Percentiles rank a stretch among this genome's conserved stretches.
Conservation (phyloP, 2,888 invertebrate genomes). For the Clunio marinus region DNA sequence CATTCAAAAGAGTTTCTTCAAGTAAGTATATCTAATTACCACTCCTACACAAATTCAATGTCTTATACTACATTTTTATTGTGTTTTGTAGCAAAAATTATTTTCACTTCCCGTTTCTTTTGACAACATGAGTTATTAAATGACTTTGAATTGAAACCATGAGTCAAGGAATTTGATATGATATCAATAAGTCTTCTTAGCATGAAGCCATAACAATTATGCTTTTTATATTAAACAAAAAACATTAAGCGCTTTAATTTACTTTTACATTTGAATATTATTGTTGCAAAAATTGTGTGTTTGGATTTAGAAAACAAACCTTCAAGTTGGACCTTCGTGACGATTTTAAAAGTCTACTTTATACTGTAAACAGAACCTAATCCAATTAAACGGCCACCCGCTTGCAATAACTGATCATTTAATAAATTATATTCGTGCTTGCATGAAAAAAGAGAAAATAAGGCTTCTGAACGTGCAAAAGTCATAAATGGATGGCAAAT, state of each 20-base stretch:
- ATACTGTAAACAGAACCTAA: background rate
- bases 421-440: background rate
- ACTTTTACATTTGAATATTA: too few relatives aligned
- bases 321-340: background rate
- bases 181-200: constrained; percentile 27
- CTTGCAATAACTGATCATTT: background rate
- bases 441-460: background rate
- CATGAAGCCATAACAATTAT: constrained; percentile 9
- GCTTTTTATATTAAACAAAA: background rate
- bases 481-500: constrained; percentile 20
- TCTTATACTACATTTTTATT: too few relatives aligned
- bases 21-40: too few relatives aligned
- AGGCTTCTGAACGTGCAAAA: constrained; percentile 18
- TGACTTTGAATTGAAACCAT: constrained; percentile 1
- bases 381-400: background rate
- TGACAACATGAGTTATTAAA: constrained; percentile 24
- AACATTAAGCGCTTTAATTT: too few relatives aligned
- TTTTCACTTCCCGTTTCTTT: constrained; percentile 24
- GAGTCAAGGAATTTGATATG: constrained; percentile 28
- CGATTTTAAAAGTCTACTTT: background rate
- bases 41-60: too few relatives aligned
- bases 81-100: too few relatives aligned
- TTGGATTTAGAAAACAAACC: background rate
- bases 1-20: too few relatives aligned
- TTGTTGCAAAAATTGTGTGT: too few relatives aligned